phyloP scores from a whole-genome alignment of 2,113 vertebrate species.

The Megaceryle torquata region DNA sequence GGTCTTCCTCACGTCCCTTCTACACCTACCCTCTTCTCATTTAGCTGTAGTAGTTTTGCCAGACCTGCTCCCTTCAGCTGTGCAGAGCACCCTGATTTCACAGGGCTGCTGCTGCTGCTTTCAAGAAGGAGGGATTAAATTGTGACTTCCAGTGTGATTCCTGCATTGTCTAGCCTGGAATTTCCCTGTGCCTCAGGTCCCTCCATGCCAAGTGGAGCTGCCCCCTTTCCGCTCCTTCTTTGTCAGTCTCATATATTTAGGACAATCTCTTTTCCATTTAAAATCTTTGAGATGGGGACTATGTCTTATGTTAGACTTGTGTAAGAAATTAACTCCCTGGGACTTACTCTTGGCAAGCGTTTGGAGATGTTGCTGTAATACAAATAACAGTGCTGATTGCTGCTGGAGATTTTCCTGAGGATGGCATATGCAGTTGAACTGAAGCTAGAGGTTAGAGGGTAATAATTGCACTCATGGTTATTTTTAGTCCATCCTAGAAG shows the following conservation, averaged over 20 bases:
- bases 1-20: neutral
- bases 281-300: neutral
- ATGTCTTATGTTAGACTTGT: neutral
- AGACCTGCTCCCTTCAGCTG: neutral
- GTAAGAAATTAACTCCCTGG: slow-evolving; percentile 4
- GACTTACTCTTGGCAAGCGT: neutral
- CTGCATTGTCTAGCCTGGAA: neutral
- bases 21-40: neutral
- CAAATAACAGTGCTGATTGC: neutral
- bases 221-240: neutral
- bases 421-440: neutral
- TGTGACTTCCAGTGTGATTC: neutral
- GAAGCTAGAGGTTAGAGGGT: slow-evolving; percentile 38
- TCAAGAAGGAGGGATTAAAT: neutral
- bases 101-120: neutral
- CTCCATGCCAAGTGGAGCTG: neutral
- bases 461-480: slow-evolving; percentile 35
- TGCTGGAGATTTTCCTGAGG: slow-evolving; percentile 44
- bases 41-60: neutral
- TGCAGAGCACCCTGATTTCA: neutral
- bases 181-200: neutral
- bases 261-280: neutral
- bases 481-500: slow-evolving; percentile 41
- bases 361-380: slow-evolving; percentile 15
- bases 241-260: neutral